Base-by-base conservation (phyloP, 2,113 vertebrate genomes). In the Copsychus sechellarum region DNA sequence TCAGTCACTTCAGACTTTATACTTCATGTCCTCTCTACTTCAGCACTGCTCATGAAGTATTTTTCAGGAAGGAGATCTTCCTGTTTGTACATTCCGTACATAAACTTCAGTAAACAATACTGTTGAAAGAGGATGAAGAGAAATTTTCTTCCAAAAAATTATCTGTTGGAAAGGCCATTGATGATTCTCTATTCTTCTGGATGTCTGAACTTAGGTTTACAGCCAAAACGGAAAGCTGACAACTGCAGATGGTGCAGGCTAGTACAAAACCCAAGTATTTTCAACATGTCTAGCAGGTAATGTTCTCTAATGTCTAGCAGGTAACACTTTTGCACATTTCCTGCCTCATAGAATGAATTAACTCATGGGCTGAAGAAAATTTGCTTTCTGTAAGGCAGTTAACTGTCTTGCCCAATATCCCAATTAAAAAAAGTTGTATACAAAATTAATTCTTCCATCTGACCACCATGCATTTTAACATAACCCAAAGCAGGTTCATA, bases 1-100 rank as follows among this genome's bases (percentile, higher is more conserved):
- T 76, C 87, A 97, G 77, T 94, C 81, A 86, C 78, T 97, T 83
- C 74, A 97, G 92, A 85, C 95, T 94, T 94, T 64, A 90, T 81
- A 95, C 93, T 96, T 97, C 85, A 93, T 77, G 93, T 96, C 81
- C 83, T 97, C 95, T 93, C 66, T 83, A 24, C 48, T 96, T 95
- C 93, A 95, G 94, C 81, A 93, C 88, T 77, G 93, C 93, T 97
- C 91, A 88, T 42, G 88, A 96, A 97, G 95, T 96, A 97, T 97
- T 97, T 97, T 97, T 93, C 97, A 98, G 98, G 98, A 98, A 98
- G 96, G 43, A 96, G 79, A 97, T 79, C 95, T 97, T 98, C 97
- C 98, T 98, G 97, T 98, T 98, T 98, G 96, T 90, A 98, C 95
- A 77, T 94, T 95, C 93, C 87, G 96, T 97, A 96, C 94, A 96